Conservation (phyloP, 2,113 vertebrate genomes). For the Drymodes brunneopygia region DNA sequence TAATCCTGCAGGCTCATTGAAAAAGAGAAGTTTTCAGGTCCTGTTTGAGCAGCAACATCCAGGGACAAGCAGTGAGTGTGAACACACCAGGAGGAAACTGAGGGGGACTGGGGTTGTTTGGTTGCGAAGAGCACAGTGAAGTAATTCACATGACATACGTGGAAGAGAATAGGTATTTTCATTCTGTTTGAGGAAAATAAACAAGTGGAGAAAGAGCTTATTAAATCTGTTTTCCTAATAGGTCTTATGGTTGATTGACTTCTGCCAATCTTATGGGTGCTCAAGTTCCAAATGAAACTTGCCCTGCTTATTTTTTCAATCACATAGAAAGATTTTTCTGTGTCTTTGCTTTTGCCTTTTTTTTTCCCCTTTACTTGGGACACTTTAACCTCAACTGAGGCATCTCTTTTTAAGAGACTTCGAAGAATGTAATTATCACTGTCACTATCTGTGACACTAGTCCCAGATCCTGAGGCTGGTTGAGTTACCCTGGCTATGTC, state of each 20-base stretch:
- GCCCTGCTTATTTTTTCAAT: neutral
- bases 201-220: neutral
- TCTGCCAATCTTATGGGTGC: neutral
- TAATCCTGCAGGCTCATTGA: neutral
- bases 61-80: neutral
- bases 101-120: neutral
- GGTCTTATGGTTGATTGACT: neutral
- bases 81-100: neutral
- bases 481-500: neutral
- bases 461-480: neutral
- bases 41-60: neutral
- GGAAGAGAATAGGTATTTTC: neutral
- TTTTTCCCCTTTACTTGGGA: neutral
- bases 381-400: neutral
- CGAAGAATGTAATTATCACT: neutral
- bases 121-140: neutral
- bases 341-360: neutral
- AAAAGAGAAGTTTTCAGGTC: neutral
- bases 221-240: neutral
- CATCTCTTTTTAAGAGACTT: neutral
- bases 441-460: neutral
- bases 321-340: neutral
- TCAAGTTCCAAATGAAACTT: neutral
- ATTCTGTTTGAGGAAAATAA: neutral
- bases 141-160: neutral